Base-by-base conservation (phyloP, 2,888 invertebrate species). In the Catonia carolina region DNA sequence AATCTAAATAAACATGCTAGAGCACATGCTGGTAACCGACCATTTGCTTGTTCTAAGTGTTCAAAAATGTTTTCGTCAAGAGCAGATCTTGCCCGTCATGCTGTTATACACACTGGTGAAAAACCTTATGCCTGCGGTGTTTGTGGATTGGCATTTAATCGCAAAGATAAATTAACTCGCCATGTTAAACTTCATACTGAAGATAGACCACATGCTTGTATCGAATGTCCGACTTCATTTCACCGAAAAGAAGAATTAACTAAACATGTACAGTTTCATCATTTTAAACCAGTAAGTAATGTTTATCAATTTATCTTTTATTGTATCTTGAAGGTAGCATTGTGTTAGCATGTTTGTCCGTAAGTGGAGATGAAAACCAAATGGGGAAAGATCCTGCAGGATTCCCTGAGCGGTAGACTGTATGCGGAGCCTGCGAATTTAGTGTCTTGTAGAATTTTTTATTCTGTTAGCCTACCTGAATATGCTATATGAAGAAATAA, bases 61-160 rank as follows among this genome's bases (percentile, higher is more conserved):
- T 85, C 85, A 1, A 79, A 84, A 62, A 84, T 85, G 51, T 86
- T 86, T 72, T 81, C 82, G 45, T 82, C 82, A 0, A 80, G 82
- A 65, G 77, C 79, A 8, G 86, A 86, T 67, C 71, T 86, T 39
- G 77, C 81, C 58, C 73, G 82, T 1, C 86, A 86, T 73, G 77
- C 63, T 4, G 81, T 86, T 61, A 86, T 86, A 1, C 87, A 87
- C 65, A 86, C 86, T 2, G 86, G 86, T 5, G 63, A 66, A 22
- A 80, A 85, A 62, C 86, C 86, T 1, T 86, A 80, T 68, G 82
- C 84, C 22, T 87, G 87, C 68, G 78, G 78, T 17, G 80, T 85
- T 61, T 87, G 87, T 67, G 76, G 79, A 33, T 45, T 66, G 2
- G 63, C 66, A 2, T 86, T 86, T 73, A 82, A 82, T 51, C 82